phyloP scores from a whole-genome alignment of 2,888 invertebrate species.

The Hedya salicella region DNA sequence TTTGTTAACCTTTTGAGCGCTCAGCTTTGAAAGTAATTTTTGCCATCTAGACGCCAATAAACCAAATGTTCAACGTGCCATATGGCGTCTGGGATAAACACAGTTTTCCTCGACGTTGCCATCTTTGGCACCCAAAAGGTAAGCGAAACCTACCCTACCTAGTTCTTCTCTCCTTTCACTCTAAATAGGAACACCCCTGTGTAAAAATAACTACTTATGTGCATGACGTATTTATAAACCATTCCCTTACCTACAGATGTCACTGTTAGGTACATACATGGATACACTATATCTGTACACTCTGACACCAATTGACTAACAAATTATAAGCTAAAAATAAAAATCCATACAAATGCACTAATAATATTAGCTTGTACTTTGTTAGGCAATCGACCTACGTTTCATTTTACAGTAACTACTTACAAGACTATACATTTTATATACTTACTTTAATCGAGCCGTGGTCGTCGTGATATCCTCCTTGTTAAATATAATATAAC shows the following conservation, averaged over 20 bases:
- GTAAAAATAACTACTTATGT: neutral
- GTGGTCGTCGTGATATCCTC: constrained; percentile 56
- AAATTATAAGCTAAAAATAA: neutral
- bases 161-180: too few relatives aligned
- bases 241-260: constrained; percentile 1
- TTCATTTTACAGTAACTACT: constrained; percentile 44
- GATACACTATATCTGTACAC: constrained; percentile 47
- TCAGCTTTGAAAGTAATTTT: too few relatives aligned
- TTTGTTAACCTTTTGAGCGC: too few relatives aligned
- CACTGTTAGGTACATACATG: constrained; percentile 12
- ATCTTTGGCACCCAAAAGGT: too few relatives aligned
- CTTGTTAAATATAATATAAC: constrained; percentile 21
- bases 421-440: constrained; percentile 36
- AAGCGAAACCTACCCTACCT: too few relatives aligned
- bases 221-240: neutral
- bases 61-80: too few relatives aligned
- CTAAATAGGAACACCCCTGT: too few relatives aligned
- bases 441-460: constrained; percentile 57
- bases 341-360: neutral
- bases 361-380: neutral
- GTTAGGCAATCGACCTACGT: constrained; percentile 18
- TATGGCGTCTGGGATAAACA: too few relatives aligned
- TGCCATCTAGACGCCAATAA: too few relatives aligned
- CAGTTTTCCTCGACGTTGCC: too few relatives aligned
- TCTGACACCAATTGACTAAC: neutral